Conservation (phyloP, 2,113 vertebrate species). For the Aphyosemion australe region DNA sequence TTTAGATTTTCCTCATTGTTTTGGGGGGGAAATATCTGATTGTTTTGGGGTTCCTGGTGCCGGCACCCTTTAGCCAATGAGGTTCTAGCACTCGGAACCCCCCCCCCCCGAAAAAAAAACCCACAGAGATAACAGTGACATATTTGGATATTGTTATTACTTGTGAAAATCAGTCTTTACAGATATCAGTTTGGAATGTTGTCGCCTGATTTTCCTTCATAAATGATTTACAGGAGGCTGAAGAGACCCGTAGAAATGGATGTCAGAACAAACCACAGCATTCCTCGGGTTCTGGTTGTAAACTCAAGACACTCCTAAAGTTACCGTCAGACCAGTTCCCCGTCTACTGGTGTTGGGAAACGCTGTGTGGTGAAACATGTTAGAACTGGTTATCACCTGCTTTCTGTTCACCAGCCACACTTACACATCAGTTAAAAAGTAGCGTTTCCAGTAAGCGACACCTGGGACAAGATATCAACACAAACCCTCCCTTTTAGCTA, state of each 20-base stretch:
- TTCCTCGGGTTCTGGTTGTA: neutral
- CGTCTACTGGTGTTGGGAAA: conserved; percentile 18
- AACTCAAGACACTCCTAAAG: neutral
- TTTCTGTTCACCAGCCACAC: neutral
- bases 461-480: too few relatives aligned
- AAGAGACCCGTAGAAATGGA: neutral
- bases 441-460: too few relatives aligned
- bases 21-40: too few relatives aligned
- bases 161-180: too few relatives aligned
- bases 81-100: neutral
- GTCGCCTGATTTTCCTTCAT: neutral
- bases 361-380: conserved; percentile 42
- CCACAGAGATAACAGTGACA: too few relatives aligned
- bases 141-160: too few relatives aligned
- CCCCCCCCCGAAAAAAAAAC: neutral
- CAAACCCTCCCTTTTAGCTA: too few relatives aligned
- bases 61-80: conserved; percentile 48
- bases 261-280: neutral
- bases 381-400: conserved; percentile 44
- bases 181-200: neutral
- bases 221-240: neutral
- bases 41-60: conserved; percentile 19
- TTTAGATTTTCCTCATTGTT: too few relatives aligned
- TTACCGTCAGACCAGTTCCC: conserved; percentile 39
- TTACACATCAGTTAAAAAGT: too few relatives aligned